Evolutionary conservation across 2,113 vertebrate genomes (phyloP).

Genomic region (Aramus guarauna): DNA sequence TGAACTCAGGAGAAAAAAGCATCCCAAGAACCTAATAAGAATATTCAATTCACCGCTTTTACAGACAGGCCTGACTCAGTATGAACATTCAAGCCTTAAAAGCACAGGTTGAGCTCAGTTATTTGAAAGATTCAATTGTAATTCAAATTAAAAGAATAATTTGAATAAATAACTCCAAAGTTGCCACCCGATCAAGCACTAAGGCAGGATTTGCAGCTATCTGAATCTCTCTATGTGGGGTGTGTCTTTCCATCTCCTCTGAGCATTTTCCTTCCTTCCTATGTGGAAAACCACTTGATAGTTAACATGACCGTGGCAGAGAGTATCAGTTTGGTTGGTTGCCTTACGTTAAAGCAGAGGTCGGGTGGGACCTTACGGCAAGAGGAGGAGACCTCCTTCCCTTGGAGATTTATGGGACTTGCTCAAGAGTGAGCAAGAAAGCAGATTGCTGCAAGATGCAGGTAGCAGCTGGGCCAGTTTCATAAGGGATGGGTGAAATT

Average conservation of each 20-base stretch:
- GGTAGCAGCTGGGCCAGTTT: neutral
- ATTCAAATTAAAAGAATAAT: conserved; percentile 35
- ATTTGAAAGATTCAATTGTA: neutral
- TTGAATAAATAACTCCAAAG: neutral
- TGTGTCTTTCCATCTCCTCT: neutral
- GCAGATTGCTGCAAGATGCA: neutral
- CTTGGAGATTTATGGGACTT: neutral
- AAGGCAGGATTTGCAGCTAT: neutral
- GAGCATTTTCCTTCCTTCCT: neutral
- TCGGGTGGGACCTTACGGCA: neutral
- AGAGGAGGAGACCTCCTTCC: neutral
- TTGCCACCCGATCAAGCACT: neutral
- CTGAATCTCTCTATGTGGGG: neutral
- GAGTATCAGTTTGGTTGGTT: fast-evolving
- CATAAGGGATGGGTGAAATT: neutral
- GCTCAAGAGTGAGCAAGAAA: neutral
- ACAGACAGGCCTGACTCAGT: neutral
- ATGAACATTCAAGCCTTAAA: neutral
- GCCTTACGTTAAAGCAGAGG: neutral
- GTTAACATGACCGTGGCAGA: neutral
- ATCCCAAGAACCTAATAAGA: conserved; percentile 12
- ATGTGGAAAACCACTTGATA: neutral
- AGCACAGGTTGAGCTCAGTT: neutral
- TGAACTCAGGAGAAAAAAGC: conserved; percentile 22
- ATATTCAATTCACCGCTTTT: conserved; percentile 7